Evolutionary conservation across 1,140 invertebrate species (phyloP), one percentile per base, ranked within the genome.

Genomic region (Drosophila insularis): DNA sequence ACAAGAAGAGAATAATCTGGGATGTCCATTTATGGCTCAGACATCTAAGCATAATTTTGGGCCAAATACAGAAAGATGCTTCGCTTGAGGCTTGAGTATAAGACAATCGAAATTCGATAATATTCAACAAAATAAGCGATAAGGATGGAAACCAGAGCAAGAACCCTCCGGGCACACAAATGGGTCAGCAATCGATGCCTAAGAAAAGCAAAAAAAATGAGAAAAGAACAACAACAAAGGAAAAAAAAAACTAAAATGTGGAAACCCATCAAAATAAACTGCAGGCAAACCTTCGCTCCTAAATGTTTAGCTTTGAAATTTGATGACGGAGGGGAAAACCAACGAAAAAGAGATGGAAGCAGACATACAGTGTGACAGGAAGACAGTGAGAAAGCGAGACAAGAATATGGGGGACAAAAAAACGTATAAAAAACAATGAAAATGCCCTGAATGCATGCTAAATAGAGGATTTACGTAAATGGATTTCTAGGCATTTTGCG

Each of bases 401-500:
- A 32, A 77, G 21, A 62, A 46, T 21, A 63, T 21, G 14, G 46
- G 7, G 5, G 27, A 0, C 4, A 27, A 53, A 43, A 43, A 62
- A 55, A 32, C 63, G 76, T 73, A 78, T 80, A 89, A 87, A 87
- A 87, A 87, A 87, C 82, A 87, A 84, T 82, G 84, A 87, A 87
- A 89, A 82, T 89, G 82, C 84, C 84, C 84, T 63, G 84, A 87
- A 87, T 89, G 84, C 84, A 89, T 87, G 82, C 80, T 87, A 87
- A 87, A 87, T 89, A 82, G 82, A 89, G 84, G 86, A 87, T 87
- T 87, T 87, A 89, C 76, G 84, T 87, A 87, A 87, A 87, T 87
- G 82, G 82, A 87, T 89, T 87, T 87, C 84, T 89, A 80, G 82
- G 82, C 82, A 87, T 87, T 87, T 87, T 89, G 58, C 84, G 80